Evolutionary conservation across 1,140 invertebrate genomes (phyloP).

Genomic region (Drosophila arawakana): DNA sequence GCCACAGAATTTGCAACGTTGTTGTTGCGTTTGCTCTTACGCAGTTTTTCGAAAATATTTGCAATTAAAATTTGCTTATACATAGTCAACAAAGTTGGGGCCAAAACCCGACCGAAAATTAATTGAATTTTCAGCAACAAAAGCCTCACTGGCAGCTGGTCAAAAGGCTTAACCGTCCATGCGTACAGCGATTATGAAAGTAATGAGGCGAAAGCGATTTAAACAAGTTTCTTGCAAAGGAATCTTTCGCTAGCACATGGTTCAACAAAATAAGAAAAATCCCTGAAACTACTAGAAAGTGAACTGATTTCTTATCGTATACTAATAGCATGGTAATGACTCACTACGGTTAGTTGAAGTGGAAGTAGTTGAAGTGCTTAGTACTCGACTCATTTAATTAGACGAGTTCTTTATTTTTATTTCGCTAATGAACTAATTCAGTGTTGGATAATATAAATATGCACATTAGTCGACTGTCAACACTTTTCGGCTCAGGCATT

Average conservation of each 20-base stretch:
- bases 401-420: slow-evolving; percentile 10
- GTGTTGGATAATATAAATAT: slow-evolving; percentile 32
- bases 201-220: slow-evolving; percentile 22
- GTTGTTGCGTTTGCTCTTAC: slow-evolving; percentile 17
- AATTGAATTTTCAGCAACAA: slow-evolving; percentile 43
- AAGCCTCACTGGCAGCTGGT: slow-evolving; percentile 9
- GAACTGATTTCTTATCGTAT: neutral
- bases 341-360: neutral
- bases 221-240: neutral
- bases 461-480: slow-evolving; percentile 66
- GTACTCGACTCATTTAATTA: slow-evolving; percentile 35
- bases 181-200: slow-evolving; percentile 28
- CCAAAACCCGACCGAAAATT: slow-evolving; percentile 8
- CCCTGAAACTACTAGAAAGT: no score
- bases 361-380: neutral
- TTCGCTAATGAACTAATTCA: slow-evolving; percentile 57
- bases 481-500: slow-evolving; percentile 49
- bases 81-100: slow-evolving; percentile 34
- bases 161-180: slow-evolving; percentile 21
- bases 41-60: slow-evolving; percentile 49
- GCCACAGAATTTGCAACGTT: slow-evolving; percentile 36
- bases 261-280: neutral
- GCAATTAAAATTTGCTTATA: slow-evolving; percentile 52
- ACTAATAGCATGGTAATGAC: neutral
- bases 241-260: neutral